Percentiles rank a stretch among this genome's conserved stretches.
These are phyloP conservation scores for Holocentrus rufus DNA, from an alignment of 2,797 vertebrate genomes.

Conservation along the genomic window DNA sequence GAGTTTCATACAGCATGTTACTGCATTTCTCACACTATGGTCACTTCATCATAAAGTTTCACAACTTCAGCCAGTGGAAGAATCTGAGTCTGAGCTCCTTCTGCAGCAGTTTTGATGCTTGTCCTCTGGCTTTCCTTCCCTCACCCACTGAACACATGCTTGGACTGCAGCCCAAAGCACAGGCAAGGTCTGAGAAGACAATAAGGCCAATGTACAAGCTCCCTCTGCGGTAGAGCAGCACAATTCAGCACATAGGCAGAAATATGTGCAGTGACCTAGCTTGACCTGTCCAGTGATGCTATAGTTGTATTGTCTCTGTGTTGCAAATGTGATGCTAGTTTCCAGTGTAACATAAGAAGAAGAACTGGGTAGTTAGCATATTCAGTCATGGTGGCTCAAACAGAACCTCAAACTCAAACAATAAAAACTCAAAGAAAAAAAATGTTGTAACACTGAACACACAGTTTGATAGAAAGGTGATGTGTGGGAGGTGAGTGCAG, in stretches of 20 bases:
- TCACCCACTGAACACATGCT: conserved; percentile 54
- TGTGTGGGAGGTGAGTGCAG: no score
- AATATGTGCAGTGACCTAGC: conserved; percentile 11
- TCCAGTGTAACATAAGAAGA: no score
- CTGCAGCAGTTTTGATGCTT: not conserved
- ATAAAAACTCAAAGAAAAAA: no score
- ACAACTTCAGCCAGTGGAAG: conserved; percentile 8
- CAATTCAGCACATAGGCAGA: conserved; percentile 52
- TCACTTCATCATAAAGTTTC: not conserved
- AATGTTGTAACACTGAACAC: no score
- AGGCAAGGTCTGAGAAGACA: conserved; percentile 54
- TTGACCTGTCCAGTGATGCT: not conserved
- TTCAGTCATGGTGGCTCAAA: no score
- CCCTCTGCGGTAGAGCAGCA: conserved; percentile 17
- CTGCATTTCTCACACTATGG: not conserved
- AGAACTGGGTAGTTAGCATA: no score
- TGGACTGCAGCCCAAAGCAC: conserved; percentile 30
- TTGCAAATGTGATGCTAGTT: no score
- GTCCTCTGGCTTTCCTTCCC: conserved; percentile 5
- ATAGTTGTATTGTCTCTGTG: conserved; percentile 1
- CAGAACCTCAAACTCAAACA: no score
- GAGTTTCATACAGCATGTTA: conserved; percentile 16
- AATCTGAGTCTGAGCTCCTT: not conserved
- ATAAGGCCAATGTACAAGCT: conserved; percentile 61
- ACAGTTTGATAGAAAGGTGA: no score